Conservation (phyloP, 2,113 vertebrate genomes). For the Poecilia latipinna region DNA sequence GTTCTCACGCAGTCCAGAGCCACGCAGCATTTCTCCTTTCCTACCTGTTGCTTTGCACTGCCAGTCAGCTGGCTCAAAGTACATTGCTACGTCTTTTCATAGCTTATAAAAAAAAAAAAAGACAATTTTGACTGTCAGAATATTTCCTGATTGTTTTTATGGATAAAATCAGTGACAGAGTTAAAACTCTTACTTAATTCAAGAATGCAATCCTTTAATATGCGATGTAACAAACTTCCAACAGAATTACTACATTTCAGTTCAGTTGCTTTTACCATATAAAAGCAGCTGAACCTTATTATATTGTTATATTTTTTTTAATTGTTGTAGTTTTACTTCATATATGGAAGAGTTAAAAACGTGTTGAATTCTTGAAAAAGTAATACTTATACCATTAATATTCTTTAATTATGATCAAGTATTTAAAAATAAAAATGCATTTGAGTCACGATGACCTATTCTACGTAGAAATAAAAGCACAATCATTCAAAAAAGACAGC, state of each 20-base stretch:
- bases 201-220: not conserved
- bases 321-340: not conserved
- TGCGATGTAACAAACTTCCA: not conserved
- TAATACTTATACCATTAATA: too few relatives aligned
- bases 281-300: not conserved
- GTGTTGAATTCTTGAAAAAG: too few relatives aligned
- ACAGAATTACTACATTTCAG: too few relatives aligned
- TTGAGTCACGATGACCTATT: too few relatives aligned
- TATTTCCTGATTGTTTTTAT: not conserved
- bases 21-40: not conserved
- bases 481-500: too few relatives aligned
- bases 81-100: not conserved
- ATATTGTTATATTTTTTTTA: not conserved
- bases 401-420: too few relatives aligned
- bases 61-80: not conserved
- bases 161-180: not conserved
- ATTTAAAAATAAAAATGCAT: too few relatives aligned
- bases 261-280: not conserved
- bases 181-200: not conserved
- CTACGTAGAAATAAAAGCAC: too few relatives aligned
- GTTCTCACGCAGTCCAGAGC: not conserved
- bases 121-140: not conserved
- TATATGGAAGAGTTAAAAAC: not conserved
- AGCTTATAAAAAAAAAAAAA: too few relatives aligned
- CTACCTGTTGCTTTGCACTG: not conserved